These are phyloP conservation scores for Habrosyne pyritoides DNA, from an alignment of 2,888 invertebrate genomes.

Conservation along the genomic window DNA sequence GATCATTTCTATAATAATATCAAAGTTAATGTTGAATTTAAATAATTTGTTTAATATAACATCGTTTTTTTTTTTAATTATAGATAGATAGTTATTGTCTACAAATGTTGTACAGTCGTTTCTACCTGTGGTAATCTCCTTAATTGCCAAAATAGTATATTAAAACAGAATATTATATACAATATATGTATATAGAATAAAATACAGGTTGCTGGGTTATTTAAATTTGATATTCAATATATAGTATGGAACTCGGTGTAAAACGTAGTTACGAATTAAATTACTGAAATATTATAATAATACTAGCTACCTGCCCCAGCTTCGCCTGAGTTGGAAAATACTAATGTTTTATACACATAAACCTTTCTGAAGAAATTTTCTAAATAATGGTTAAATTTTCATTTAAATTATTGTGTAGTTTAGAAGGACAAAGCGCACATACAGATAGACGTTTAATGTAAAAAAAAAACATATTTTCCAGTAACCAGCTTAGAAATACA, in stretches of 20 bases:
- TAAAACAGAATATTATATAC: conserved; percentile 36
- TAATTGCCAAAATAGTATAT: conserved; percentile 81
- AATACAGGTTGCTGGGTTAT: conserved; percentile 9
- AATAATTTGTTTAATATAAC: background rate
- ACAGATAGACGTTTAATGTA: no score
- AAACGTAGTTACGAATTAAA: background rate
- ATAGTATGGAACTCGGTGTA: background rate
- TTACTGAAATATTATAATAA: background rate
- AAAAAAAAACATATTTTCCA: background rate
- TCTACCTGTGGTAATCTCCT: conserved; percentile 81
- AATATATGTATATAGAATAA: conserved; percentile 16
- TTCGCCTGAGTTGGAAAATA: no score
- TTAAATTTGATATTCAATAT: background rate
- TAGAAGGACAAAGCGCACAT: no score
- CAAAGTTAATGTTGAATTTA: conserved; percentile 1
- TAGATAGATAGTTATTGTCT: conserved; percentile 26
- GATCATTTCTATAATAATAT: conserved; percentile 14
- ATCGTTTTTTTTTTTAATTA: conserved; percentile 18
- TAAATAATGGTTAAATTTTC: no score
- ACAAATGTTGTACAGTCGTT: conserved; percentile 43
- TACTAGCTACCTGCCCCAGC: no score
- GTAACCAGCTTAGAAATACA: background rate
- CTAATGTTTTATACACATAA: no score
- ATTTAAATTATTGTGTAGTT: no score
- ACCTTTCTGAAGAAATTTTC: no score